These are phyloP conservation scores for Buceros bicornis DNA, from an alignment of 2,797 vertebrate species.

Conservation along the genomic window DNA sequence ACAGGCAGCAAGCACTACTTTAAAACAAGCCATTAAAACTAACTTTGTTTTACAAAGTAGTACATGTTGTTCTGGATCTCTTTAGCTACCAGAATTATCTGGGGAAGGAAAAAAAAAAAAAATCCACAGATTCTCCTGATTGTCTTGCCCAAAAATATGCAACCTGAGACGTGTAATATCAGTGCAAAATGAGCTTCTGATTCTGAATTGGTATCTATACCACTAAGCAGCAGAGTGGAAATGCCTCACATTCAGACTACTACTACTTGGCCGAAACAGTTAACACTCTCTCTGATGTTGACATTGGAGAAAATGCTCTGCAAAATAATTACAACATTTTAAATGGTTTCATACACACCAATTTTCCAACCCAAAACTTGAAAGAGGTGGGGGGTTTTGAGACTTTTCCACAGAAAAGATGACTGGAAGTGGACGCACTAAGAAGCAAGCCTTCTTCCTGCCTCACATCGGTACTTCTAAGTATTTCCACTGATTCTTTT, in stretches of 20 bases:
- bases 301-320: background rate
- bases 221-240: background rate
- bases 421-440: background rate
- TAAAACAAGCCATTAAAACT: background rate
- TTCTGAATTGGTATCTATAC: background rate
- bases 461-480: background rate
- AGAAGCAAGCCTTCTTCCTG: background rate
- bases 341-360: background rate
- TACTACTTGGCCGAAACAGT: background rate
- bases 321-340: background rate
- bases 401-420: background rate
- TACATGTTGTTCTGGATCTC: background rate
- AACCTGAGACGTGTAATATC: background rate
- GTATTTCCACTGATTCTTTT: background rate
- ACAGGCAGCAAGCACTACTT: background rate
- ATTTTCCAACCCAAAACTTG: background rate
- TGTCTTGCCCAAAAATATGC: background rate
- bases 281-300: background rate
- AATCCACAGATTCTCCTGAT: background rate
- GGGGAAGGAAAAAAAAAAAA: background rate
- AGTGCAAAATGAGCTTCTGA: background rate
- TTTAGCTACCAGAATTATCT: background rate
- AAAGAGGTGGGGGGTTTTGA: rapidly evolving
- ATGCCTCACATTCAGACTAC: background rate
- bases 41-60: background rate